Evolutionary conservation across 2,113 vertebrate species (phyloP).

Genomic region (Dicentrarchus labrax): DNA sequence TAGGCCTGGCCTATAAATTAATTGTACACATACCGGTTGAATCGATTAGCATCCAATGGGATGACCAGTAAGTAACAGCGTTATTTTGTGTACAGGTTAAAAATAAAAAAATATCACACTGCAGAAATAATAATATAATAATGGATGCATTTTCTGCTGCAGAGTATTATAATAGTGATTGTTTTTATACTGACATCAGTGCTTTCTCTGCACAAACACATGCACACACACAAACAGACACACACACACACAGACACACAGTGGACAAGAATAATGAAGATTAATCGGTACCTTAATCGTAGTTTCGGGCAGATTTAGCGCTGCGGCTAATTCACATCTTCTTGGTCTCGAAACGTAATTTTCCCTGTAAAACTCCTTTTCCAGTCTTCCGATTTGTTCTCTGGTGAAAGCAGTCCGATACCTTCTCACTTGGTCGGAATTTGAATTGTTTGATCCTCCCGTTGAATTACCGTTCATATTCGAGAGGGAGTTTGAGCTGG

Average conservation of each 20-base stretch:
- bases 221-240: background rate
- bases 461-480: slow-evolving; percentile 88
- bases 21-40: background rate
- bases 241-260: background rate
- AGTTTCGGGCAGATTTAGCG: slow-evolving; percentile 97
- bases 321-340: slow-evolving; percentile 95
- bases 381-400: slow-evolving; percentile 91
- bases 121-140: background rate
- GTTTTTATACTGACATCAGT: background rate
- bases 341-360: slow-evolving; percentile 95
- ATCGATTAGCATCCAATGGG: background rate
- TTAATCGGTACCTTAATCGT: slow-evolving; percentile 93
- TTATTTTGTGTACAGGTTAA: background rate
- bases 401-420: slow-evolving; percentile 94
- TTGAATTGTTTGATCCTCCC: slow-evolving; percentile 89
- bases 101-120: background rate
- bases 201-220: slow-evolving; percentile 7
- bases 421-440: slow-evolving; percentile 90
- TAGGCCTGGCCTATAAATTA: background rate
- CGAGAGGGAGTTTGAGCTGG: slow-evolving; percentile 86
- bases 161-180: background rate
- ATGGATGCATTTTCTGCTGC: background rate
- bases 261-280: slow-evolving; percentile 29
- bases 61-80: background rate
- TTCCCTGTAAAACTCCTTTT: slow-evolving; percentile 95